Conservation (phyloP, 2,797 vertebrate species). For the Fringilla coelebs region DNA sequence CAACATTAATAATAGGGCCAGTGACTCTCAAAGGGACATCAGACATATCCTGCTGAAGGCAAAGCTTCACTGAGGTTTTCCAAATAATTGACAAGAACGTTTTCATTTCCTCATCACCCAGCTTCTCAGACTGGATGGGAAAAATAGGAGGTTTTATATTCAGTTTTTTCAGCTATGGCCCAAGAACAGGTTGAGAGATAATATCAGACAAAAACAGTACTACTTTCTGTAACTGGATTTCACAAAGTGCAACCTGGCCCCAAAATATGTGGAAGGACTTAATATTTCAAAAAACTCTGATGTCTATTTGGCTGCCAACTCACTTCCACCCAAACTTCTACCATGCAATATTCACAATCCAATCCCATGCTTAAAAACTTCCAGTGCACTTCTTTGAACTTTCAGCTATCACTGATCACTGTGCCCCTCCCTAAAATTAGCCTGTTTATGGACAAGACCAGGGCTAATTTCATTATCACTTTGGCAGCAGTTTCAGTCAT, state of each 20-base stretch:
- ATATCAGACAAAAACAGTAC: neutral
- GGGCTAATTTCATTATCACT: conserved; percentile 48
- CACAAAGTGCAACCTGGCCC: neutral
- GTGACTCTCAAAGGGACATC: neutral
- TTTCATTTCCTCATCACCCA: neutral
- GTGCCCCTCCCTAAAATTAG: neutral
- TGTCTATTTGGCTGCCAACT: neutral
- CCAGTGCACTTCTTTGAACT: neutral
- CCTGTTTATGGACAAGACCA: neutral
- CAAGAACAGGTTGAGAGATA: neutral
- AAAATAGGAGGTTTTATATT: neutral
- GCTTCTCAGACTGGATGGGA: neutral
- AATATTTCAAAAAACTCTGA: neutral
- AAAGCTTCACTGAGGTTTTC: neutral
- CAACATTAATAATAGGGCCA: neutral
- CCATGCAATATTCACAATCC: neutral
- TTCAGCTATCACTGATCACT: conserved; percentile 1
- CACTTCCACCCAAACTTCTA: neutral
- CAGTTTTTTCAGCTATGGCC: neutral
- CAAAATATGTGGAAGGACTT: neutral
- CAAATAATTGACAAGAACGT: neutral
- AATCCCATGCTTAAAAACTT: neutral
- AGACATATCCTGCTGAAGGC: neutral
- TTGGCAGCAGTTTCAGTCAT: conserved; percentile 24
- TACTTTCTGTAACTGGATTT: neutral